phyloP scores from a whole-genome alignment of 2,797 vertebrate genomes.

The Crypturellus tataupa region DNA sequence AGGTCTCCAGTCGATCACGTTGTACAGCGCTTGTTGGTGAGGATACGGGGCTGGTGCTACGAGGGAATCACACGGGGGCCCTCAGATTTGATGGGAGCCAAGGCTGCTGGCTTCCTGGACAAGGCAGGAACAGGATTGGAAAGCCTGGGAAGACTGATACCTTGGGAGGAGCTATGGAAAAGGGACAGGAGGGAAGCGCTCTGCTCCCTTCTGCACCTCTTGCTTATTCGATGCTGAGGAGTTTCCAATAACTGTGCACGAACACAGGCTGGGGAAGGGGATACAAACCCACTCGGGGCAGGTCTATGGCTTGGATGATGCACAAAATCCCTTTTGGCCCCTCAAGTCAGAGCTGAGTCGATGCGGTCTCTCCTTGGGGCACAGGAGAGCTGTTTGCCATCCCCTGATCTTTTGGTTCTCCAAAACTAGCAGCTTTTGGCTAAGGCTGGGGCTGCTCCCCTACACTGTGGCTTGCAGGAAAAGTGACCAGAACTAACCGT shows the following conservation, averaged over 20 bases:
- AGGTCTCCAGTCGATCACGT: conserved; percentile 27
- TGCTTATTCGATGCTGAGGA: rapidly evolving
- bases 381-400: background rate
- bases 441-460: background rate
- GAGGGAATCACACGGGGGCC: background rate
- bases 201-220: background rate
- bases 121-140: background rate
- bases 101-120: background rate
- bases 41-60: background rate
- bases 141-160: background rate
- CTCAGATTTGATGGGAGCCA: background rate
- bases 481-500: rapidly evolving
- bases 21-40: background rate
- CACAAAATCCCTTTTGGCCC: background rate
- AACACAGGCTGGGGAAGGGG: rapidly evolving
- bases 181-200: background rate
- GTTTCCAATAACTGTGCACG: rapidly evolving
- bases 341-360: rapidly evolving
- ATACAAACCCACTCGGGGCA: background rate
- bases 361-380: background rate
- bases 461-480: background rate
- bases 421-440: background rate
- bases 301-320: background rate
- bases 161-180: background rate
- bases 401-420: background rate